Conservation (phyloP, 2,113 vertebrate genomes). For the Phyllostomus discolor region DNA sequence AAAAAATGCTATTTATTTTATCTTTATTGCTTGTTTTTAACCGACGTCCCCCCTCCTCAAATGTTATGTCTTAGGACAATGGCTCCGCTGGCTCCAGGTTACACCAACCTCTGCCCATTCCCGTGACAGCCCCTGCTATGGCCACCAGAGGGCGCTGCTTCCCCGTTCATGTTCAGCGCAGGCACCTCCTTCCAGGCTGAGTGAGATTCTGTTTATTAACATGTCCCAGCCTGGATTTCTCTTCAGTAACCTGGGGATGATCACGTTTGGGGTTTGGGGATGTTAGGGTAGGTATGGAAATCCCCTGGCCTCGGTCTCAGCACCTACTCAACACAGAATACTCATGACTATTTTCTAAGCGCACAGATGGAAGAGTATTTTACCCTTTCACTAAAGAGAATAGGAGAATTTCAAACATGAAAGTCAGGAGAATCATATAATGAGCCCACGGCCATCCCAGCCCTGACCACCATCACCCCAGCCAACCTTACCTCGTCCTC, state of each 20-base stretch:
- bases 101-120: background rate
- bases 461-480: no score
- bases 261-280: fast-evolving
- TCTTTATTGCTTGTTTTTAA: background rate
- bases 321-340: background rate
- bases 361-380: background rate
- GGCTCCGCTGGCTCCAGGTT: fast-evolving
- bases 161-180: background rate
- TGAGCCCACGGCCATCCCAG: background rate
- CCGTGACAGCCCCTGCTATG: fast-evolving
- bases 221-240: background rate
- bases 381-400: background rate
- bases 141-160: background rate
- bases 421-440: background rate
- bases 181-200: no score
- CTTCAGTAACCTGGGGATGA: no score
- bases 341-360: background rate
- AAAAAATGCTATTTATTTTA: background rate
- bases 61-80: fast-evolving
- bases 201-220: background rate
- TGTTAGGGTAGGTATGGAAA: background rate
- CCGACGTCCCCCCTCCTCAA: fast-evolving
- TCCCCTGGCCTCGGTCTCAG: background rate
- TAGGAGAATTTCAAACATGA: background rate
- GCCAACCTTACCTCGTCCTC: background rate